Conservation (phyloP, 1,140 invertebrate genomes). For the Bombus sibiricus region DNA sequence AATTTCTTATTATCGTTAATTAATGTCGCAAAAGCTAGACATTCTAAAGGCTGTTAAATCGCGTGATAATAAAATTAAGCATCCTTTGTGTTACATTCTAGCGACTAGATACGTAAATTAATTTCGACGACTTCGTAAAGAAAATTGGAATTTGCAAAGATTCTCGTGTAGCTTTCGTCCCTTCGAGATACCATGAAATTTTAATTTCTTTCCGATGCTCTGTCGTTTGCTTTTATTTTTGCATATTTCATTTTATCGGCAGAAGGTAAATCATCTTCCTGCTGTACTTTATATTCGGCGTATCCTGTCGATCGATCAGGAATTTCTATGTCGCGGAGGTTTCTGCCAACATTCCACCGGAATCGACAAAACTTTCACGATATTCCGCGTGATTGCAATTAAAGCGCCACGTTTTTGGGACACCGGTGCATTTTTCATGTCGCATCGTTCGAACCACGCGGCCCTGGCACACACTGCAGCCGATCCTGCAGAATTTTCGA, state of each 20-base stretch:
- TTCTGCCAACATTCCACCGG: not conserved
- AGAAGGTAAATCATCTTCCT: not conserved
- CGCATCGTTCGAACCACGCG: not conserved
- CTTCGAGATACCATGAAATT: not conserved
- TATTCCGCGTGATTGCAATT: not conserved
- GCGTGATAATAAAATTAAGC: no score
- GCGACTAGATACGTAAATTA: no score
- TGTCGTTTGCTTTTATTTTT: not conserved
- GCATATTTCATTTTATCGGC: not conserved
- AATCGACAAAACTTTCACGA: not conserved
- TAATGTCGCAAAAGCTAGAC: no score
- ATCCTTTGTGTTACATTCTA: no score
- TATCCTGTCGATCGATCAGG: not conserved
- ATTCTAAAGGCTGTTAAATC: no score
- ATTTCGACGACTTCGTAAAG: no score
- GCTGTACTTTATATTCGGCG: not conserved
- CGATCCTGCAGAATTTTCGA: slow-evolving; percentile 25
- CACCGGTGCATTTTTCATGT: not conserved
- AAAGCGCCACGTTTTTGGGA: not conserved
- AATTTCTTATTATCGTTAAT: no score
- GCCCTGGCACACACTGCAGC: not conserved
- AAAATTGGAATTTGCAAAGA: no score
- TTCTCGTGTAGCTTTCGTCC: no score
- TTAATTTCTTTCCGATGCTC: not conserved
- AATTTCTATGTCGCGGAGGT: not conserved